These are phyloP conservation scores for Venustaconcha ellipsiformis DNA, from an alignment of 1,140 invertebrate species.

Conservation along the genomic window DNA sequence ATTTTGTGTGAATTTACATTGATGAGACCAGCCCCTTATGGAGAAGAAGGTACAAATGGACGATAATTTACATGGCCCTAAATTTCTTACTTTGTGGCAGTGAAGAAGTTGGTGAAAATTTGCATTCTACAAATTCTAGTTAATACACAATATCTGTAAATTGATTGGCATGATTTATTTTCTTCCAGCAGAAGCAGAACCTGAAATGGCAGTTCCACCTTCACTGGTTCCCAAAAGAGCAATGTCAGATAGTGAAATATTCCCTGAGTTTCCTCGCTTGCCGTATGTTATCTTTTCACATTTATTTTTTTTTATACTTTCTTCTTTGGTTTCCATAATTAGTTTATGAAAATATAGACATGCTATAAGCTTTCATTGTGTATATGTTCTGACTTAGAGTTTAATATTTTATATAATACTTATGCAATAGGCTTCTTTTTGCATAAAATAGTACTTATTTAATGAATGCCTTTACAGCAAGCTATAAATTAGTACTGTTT, in stretches of 20 bases:
- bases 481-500: too few relatives aligned
- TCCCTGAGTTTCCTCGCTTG: slow-evolving; percentile 33
- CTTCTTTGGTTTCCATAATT: too few relatives aligned
- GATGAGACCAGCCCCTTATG: background rate
- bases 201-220: slow-evolving; percentile 6
- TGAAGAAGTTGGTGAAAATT: too few relatives aligned
- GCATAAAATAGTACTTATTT: too few relatives aligned
- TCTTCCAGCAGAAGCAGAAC: background rate
- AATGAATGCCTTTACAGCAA: too few relatives aligned
- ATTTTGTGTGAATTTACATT: background rate
- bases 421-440: too few relatives aligned
- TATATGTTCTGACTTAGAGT: background rate
- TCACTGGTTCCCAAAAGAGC: background rate
- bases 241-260: slow-evolving; percentile 35
- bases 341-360: too few relatives aligned
- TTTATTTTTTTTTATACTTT: background rate
- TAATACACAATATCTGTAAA: background rate
- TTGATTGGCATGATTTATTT: background rate
- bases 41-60: too few relatives aligned
- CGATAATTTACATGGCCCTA: too few relatives aligned
- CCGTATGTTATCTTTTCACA: slow-evolving; percentile 18
- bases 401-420: background rate
- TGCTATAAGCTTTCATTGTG: background rate
- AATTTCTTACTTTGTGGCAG: background rate
- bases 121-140: background rate